Percentiles rank a stretch among this genome's conserved stretches.
Conservation (phyloP, 2,797 vertebrate species). For the Enteromius argenteus region DNA sequence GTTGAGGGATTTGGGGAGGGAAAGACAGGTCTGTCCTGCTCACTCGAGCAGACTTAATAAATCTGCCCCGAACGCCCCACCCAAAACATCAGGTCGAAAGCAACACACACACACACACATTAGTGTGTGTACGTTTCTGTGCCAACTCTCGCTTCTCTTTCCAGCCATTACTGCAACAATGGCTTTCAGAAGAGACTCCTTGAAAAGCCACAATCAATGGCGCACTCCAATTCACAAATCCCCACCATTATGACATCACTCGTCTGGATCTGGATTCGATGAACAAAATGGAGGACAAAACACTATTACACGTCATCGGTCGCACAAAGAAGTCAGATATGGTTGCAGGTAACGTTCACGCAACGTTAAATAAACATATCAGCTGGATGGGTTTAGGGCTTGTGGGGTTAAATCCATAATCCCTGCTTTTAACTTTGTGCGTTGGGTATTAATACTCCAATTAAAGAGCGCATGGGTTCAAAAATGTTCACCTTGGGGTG, state of each 20-base stretch:
- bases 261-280: conserved; percentile 21
- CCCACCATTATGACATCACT: conserved; percentile 27
- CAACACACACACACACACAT: conserved; percentile 59
- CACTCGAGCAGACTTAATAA: conserved; percentile 83
- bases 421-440: conserved; percentile 64
- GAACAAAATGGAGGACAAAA: conserved; percentile 50
- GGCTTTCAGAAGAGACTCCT: conserved; percentile 38
- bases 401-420: conserved; percentile 63
- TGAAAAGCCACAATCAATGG: conserved; percentile 46
- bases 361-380: neutral
- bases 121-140: conserved; percentile 21
- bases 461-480: conserved; percentile 65
- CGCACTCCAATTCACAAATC: conserved; percentile 44
- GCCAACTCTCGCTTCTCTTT: conserved; percentile 38
- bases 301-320: conserved; percentile 17
- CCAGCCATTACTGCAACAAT: conserved; percentile 43
- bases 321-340: neutral
- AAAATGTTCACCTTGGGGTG: neutral
- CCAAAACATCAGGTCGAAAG: conserved; percentile 76
- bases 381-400: conserved; percentile 12
- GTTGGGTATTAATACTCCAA: conserved; percentile 67
- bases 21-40: conserved; percentile 80
- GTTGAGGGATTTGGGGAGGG: conserved; percentile 78
- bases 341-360: neutral
- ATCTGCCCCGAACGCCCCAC: conserved; percentile 75